Evolutionary conservation across 92 coral and sea anemone genomes (phyloP).

Genomic region (Heliopora coerulea): DNA sequence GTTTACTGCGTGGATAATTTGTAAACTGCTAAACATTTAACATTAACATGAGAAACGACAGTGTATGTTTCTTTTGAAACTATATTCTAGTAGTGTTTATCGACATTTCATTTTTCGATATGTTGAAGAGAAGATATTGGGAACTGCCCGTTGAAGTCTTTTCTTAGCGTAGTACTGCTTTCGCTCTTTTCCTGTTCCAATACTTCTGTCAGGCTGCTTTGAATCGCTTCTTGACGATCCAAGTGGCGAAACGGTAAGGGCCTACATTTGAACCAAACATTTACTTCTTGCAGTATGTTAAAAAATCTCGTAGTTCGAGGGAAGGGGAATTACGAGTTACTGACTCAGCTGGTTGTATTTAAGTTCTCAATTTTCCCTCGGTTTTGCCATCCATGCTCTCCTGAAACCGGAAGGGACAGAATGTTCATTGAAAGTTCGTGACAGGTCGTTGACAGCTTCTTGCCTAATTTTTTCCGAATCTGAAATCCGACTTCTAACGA

Average conservation of each 20-base stretch:
- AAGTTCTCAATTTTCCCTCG: background rate
- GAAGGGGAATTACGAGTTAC: no score
- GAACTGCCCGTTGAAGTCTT: background rate
- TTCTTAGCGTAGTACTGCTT: background rate
- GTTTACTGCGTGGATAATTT: no score
- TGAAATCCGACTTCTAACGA: background rate
- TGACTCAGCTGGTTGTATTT: background rate
- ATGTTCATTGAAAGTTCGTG: slow-evolving; percentile 9
- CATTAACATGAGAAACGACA: no score
- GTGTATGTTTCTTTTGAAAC: no score
- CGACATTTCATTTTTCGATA: background rate
- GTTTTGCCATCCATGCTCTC: slow-evolving; percentile 7
- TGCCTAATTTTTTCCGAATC: slow-evolving; percentile 15
- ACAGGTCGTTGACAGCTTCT: slow-evolving; percentile 31
- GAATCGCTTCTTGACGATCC: background rate
- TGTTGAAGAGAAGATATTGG: background rate
- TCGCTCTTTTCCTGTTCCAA: slow-evolving; percentile 27
- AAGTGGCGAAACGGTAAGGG: background rate
- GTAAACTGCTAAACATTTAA: no score
- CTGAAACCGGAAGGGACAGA: slow-evolving; percentile 3
- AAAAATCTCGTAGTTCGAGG: no score
- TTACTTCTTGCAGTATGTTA: background rate
- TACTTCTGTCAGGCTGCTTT: slow-evolving; percentile 5
- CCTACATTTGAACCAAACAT: background rate
- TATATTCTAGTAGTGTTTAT: no score